These are phyloP conservation scores for Bombus consobrinus DNA, from an alignment of 1,140 invertebrate genomes.

Conservation along the genomic window DNA sequence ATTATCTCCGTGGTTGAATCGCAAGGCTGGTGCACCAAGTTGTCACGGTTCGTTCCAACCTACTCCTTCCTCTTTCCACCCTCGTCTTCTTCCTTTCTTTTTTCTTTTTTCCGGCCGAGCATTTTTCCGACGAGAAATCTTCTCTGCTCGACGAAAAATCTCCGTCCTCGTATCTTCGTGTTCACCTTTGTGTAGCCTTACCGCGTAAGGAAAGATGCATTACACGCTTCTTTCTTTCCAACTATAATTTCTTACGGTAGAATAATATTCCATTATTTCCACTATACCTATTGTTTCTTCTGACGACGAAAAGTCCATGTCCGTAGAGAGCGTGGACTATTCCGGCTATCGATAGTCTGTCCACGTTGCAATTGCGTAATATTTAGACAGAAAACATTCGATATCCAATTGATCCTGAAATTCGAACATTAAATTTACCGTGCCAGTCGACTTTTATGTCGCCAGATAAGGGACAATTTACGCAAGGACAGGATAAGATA, in stretches of 20 bases:
- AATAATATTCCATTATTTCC: not conserved
- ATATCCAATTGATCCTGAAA: not conserved
- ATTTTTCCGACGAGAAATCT: not conserved
- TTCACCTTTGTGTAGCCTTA: too few relatives aligned
- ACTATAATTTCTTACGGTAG: not conserved
- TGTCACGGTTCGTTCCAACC: conserved; percentile 12
- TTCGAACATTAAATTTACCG: not conserved
- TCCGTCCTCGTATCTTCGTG: not conserved
- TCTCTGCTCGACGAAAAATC: not conserved
- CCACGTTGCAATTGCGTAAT: not conserved
- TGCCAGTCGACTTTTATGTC: not conserved
- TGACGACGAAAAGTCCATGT: not conserved
- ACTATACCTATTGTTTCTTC: not conserved
- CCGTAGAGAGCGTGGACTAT: not conserved
- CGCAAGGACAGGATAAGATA: conserved; percentile 18
- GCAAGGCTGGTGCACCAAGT: not conserved
- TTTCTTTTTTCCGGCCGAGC: not conserved
- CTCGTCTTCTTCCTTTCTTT: not conserved
- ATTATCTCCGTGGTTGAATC: conserved; percentile 66
- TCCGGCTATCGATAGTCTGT: not conserved
- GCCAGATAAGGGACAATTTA: not conserved
- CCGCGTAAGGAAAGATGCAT: not conserved
- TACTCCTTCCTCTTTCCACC: not conserved
- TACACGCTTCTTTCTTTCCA: too few relatives aligned
- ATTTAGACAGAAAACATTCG: not conserved